Base-by-base conservation (phyloP, 2,797 vertebrate species). In the Spondyliosoma cantharus region DNA sequence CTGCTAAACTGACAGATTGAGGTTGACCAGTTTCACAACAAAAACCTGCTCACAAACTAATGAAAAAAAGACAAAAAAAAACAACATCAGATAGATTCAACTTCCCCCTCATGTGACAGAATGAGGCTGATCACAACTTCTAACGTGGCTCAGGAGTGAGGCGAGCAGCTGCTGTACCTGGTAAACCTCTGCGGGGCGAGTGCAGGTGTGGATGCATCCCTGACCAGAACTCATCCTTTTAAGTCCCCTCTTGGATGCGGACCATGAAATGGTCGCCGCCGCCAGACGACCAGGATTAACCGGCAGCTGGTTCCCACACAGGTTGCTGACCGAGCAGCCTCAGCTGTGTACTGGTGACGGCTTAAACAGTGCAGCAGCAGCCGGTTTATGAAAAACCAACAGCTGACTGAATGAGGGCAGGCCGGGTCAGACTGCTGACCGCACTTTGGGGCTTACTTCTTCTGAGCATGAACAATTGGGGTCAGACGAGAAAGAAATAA, bases 121-220 rank as follows among this genome's bases (percentile, higher is more conserved):
- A 93, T 92, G 82, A 90, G 92, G 92, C 86, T 87, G 86, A 86
- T 84, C 52, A 25, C 45, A 52, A 80, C 76, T 79, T 86, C 78
- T 75, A 68, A 82, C 60, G 65, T 2, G 8, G 7, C 71, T 46
- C 7, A 29, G 71, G 63, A 74, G 76, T 71, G 70, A 84, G 81
- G 42, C 11, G 24, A 86, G 67, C 83, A 77, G 84, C 78, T 82
- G 85, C 86, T 58, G 80, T 93, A 98, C 97, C 97, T 97, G 97
- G 91, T 97, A 96, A 84, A 97, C 78, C 15, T 97, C 95, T 43
- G 93, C 94, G 48, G 96, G 93, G 85, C 96, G 93, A 22, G 94
- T 94, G 95, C 97, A 98, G 1, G 95, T 94, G 85, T 94, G 90
- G 88, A 97, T 92, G 81, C 95, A 95, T 90, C 96, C 95, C 70